A percentile compares a stretch with the other conserved stretches of the same genome.
Conservation (phyloP, 2,113 vertebrate species). For the Terrapene triunguis region DNA sequence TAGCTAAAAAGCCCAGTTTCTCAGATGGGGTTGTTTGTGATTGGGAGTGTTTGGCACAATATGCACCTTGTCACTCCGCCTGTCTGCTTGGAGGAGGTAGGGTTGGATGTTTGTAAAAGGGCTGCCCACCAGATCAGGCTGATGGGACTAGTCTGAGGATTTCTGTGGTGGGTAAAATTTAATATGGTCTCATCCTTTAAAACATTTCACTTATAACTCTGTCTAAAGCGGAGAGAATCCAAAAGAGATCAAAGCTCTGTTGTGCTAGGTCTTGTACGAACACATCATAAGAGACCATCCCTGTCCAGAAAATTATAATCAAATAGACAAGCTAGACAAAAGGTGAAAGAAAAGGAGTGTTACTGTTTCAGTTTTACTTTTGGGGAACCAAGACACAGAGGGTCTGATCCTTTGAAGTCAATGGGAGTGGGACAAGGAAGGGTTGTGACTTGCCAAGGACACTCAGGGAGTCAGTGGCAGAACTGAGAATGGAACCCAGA, state of each 20-base stretch:
- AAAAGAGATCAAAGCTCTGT: slow-evolving; percentile 3
- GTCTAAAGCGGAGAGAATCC: not conserved
- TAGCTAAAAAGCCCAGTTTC: not conserved
- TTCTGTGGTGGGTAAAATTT: not conserved
- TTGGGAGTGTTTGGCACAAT: fast-evolving
- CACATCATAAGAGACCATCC: not conserved
- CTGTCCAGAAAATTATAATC: not conserved
- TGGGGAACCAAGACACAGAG: not conserved
- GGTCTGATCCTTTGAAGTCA: not conserved
- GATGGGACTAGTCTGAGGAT: not conserved
- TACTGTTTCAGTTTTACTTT: not conserved
- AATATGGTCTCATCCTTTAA: not conserved
- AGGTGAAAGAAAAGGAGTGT: not conserved
- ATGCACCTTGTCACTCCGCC: fast-evolving
- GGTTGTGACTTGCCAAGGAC: not conserved
- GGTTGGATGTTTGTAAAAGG: not conserved
- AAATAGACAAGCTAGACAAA: not conserved
- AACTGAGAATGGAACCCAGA: not conserved
- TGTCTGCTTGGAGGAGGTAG: not conserved
- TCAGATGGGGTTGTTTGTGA: not conserved
- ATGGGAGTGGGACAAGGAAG: not conserved
- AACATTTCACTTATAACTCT: not conserved
- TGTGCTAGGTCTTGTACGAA: not conserved
- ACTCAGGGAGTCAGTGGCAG: not conserved
- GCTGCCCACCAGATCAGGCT: not conserved